Conservation (phyloP, 2,888 invertebrate genomes). For the Perdita meconis region DNA sequence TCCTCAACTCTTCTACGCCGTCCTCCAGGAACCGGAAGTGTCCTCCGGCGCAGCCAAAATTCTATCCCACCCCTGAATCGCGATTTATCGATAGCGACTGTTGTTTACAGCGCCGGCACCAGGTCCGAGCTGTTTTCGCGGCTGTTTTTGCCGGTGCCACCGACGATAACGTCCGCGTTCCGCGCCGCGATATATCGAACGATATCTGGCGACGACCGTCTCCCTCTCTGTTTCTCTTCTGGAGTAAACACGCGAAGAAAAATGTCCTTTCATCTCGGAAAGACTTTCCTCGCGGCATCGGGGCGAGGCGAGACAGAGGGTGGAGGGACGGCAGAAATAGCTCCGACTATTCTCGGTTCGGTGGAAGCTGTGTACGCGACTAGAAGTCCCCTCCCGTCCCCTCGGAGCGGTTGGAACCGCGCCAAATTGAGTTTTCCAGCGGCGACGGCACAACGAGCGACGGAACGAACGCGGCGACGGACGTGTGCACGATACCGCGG, state of each 20-base stretch:
- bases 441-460: slow-evolving; percentile 2
- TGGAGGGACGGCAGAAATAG: slow-evolving; percentile 54
- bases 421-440: slow-evolving; percentile 67
- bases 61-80: neutral
- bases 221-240: no score
- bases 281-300: slow-evolving; percentile 31
- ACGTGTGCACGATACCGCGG: slow-evolving; percentile 34
- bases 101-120: slow-evolving; percentile 21
- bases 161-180: slow-evolving; percentile 33
- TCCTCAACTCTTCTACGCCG: no score
- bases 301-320: neutral
- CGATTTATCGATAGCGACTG: slow-evolving; percentile 13
- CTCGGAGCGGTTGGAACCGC: slow-evolving; percentile 49
- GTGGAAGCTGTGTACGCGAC: slow-evolving; percentile 32
- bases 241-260: slow-evolving; percentile 41
- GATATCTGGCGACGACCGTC: slow-evolving; percentile 2
- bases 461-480: slow-evolving; percentile 13
- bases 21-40: neutral
- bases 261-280: slow-evolving; percentile 41
- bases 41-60: neutral
- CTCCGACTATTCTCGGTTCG: slow-evolving; percentile 46
- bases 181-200: slow-evolving; percentile 11
- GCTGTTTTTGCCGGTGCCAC: slow-evolving; percentile 11
- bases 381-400: neutral
- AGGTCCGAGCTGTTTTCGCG: slow-evolving; percentile 21